phyloP scores from a whole-genome alignment of 2,888 invertebrate genomes.

The Parnassius smintheus region DNA sequence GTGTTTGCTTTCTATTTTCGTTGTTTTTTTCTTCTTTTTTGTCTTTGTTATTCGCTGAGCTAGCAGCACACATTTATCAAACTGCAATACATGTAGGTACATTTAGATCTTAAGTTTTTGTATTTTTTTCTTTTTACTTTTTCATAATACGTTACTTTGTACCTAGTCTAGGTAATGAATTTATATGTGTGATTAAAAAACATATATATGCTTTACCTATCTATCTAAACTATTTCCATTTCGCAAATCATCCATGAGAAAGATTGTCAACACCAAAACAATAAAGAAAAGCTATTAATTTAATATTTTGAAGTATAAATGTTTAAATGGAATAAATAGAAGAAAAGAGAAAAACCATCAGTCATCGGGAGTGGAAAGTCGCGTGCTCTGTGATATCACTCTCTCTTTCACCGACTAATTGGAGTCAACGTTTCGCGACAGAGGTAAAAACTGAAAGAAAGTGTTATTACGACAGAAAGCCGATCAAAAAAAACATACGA shows the following conservation, averaged over 20 bases:
- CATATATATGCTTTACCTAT: too few species aligned
- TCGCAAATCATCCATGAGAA: constrained; percentile 34
- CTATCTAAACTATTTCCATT: neutral
- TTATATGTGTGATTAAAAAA: too few species aligned
- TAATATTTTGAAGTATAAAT: constrained; percentile 62
- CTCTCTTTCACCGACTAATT: constrained; percentile 69
- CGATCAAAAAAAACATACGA: constrained; percentile 51
- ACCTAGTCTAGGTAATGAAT: too few species aligned
- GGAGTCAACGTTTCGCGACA: constrained; percentile 62
- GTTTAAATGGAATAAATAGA: constrained; percentile 54
- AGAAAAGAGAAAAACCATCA: constrained; percentile 58
- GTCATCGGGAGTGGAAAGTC: constrained; percentile 61
- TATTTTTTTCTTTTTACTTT: too few species aligned
- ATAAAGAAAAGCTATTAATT: constrained; percentile 52
- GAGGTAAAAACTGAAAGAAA: constrained; percentile 67
- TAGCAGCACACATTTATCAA: too few species aligned
- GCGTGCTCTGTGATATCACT: constrained; percentile 49
- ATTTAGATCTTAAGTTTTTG: too few species aligned
- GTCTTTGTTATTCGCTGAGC: too few species aligned
- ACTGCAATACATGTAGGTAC: too few species aligned
- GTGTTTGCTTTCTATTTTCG: too few species aligned
- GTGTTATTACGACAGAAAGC: constrained; percentile 62
- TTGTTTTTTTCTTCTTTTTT: too few species aligned
- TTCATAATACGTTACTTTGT: too few species aligned
- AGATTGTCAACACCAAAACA: constrained; percentile 32